Percentiles rank a stretch among this genome's conserved stretches.
Conservation (phyloP, 2,888 invertebrate species). For the Lasioglossum morio region DNA sequence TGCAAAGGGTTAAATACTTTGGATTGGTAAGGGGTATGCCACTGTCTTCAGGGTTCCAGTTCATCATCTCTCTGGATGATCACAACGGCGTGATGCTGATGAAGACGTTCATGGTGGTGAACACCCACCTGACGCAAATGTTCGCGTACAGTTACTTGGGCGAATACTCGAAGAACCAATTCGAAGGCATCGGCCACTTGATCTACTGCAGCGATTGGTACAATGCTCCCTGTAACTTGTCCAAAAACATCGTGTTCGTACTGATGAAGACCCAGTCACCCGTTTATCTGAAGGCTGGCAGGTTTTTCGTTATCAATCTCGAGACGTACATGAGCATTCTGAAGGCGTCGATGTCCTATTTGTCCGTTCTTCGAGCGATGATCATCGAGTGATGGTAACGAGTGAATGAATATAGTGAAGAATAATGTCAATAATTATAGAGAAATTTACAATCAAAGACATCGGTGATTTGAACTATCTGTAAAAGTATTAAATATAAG, state of each 20-base stretch:
- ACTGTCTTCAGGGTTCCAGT: conserved; percentile 26
- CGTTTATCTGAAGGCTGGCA: conserved; percentile 10
- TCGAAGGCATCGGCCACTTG: conserved; percentile 17
- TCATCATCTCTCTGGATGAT: conserved; percentile 15
- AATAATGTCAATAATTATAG: too few species aligned
- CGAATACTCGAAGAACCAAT: conserved; percentile 33
- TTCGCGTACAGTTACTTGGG: conserved; percentile 43
- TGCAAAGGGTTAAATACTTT: neutral
- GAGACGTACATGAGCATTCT: conserved; percentile 36
- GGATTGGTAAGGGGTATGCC: too few species aligned
- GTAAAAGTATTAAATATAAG: too few species aligned
- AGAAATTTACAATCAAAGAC: too few species aligned
- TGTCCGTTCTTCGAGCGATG: conserved; percentile 38
- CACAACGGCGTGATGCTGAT: neutral
- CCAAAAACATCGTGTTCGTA: neutral
- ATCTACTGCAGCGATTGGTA: conserved; percentile 27
- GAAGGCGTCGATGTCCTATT: conserved; percentile 39
- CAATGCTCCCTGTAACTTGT: neutral
- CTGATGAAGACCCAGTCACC: conserved; percentile 17
- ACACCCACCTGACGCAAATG: conserved; percentile 10
- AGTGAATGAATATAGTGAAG: too few species aligned
- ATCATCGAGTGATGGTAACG: conserved; percentile 24
- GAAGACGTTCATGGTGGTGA: conserved; percentile 11
- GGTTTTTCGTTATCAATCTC: conserved; percentile 22
- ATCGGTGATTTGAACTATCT: too few species aligned